Percentiles rank a stretch among this genome's conserved stretches.
Conservation (phyloP, 2,113 vertebrate genomes). For the Gasterosteus nipponicus region DNA sequence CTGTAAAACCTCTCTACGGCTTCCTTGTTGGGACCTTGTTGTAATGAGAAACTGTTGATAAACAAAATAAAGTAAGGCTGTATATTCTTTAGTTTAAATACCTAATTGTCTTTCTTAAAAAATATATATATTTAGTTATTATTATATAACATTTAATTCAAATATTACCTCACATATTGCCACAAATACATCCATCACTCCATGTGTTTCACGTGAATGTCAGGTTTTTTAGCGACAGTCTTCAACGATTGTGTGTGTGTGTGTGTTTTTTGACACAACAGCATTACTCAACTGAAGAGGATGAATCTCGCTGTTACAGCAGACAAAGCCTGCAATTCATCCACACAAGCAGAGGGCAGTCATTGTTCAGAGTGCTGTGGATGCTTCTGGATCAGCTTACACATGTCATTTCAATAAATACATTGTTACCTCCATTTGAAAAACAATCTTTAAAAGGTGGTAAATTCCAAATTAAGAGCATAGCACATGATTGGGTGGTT, state of each 20-base stretch:
- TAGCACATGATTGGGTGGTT: too few species aligned
- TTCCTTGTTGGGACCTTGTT: conserved; percentile 3
- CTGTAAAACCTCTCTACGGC: neutral
- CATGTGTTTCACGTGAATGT: neutral
- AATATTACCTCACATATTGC: neutral
- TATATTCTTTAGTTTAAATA: conserved; percentile 5
- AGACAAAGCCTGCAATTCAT: conserved; percentile 72
- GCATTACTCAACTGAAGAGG: conserved; percentile 35
- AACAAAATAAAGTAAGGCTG: neutral
- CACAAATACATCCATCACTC: neutral
- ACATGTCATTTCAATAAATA: conserved; percentile 1
- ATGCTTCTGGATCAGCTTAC: conserved; percentile 24
- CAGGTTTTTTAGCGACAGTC: neutral
- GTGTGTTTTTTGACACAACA: conserved; percentile 23
- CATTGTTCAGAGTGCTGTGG: conserved; percentile 47
- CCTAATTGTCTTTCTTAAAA: neutral
- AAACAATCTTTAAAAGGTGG: neutral
- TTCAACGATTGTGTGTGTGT: neutral
- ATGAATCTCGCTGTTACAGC: conserved; percentile 48
- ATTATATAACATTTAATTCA: neutral
- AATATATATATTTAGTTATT: neutral
- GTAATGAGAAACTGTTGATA: neutral
- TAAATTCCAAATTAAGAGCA: too few species aligned
- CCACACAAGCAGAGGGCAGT: conserved; percentile 44
- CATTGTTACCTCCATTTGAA: neutral